Base-by-base conservation (phyloP, 2,888 invertebrate genomes). In the Azorinus chamasolen region DNA sequence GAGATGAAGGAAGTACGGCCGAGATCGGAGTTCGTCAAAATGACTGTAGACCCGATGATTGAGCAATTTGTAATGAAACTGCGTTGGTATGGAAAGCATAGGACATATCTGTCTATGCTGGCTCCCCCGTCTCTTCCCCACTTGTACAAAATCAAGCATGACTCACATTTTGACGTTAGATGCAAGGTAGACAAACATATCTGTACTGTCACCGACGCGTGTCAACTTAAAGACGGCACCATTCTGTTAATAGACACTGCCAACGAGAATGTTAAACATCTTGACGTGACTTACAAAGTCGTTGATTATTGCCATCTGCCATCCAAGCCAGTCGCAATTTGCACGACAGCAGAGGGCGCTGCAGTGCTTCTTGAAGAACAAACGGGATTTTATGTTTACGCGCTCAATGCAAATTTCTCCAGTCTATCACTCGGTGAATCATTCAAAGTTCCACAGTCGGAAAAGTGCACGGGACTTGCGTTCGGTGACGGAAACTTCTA, bases 21-120 rank as follows among this genome's bases (percentile, higher is more conserved):
- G 12, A 63, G 51, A 53, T 59, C 39, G 41, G 74, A 64, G n/a
- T 69, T 75, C n/a, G 69, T 71, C 0, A 71, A 72, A 20, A 72
- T 77, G 62, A 46, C 58, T 6, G 66, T 77, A 16, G 77, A 77
- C 27, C 72, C 77, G 10, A 77, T 72, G 43, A 72, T 77, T 1
- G 65, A 77, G 41, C 53, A 48, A 12, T 77, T 77, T 27, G 77
- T 72, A 10, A 62, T 66, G 50, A 54, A 53, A 37, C 51, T 77
- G 48, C 18, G 66, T 5, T 77, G 77, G 77, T 77, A 63, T 58
- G 77, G 77, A 0, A 77, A 77, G 50, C 72, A 77, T 39, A 63
- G 62, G 20, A 77, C 77, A 16, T 77, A 58, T n/a, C 77, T 77
- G 14, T 66, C 72, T 16, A 72, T 62, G 43, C 63, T 68, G 41